A percentile compares a stretch with the other conserved stretches of the same genome.
Conservation (phyloP, 1,140 invertebrate genomes). For the Andrena cerasifolii region DNA sequence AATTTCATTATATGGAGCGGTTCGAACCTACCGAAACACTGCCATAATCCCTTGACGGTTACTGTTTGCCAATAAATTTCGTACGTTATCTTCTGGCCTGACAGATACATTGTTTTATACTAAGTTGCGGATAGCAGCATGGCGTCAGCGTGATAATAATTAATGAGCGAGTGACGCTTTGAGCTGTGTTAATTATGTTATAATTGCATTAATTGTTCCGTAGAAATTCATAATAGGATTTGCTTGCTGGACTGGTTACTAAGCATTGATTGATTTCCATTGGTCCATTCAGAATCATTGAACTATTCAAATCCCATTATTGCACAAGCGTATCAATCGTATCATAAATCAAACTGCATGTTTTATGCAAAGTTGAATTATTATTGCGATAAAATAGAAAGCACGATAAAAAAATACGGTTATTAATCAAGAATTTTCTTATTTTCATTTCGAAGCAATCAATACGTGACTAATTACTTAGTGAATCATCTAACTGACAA, state of each 20-base stretch:
- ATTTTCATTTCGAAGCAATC: too few species aligned
- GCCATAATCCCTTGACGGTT: constrained; percentile 1
- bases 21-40: not conserved
- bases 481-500: too few species aligned
- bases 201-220: constrained; percentile 42
- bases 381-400: not conserved
- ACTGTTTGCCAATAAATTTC: constrained; percentile 16
- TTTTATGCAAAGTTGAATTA: not conserved
- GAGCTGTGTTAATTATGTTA: constrained; percentile 33
- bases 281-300: constrained; percentile 23
- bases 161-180: constrained; percentile 35
- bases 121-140: not conserved
- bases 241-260: constrained; percentile 6
- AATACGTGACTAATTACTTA: too few species aligned
- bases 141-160: constrained; percentile 26
- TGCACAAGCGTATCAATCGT: not conserved
- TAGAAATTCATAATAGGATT: constrained; percentile 35
- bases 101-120: constrained; percentile 19
- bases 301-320: not conserved
- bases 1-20: not conserved
- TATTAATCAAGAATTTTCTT: too few species aligned
- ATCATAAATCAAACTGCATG: not conserved
- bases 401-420: not conserved
- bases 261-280: constrained; percentile 25
- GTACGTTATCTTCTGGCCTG: constrained; percentile 8